Base-by-base conservation (phyloP, 2,888 invertebrate genomes). In the Mythimna ferrago region DNA sequence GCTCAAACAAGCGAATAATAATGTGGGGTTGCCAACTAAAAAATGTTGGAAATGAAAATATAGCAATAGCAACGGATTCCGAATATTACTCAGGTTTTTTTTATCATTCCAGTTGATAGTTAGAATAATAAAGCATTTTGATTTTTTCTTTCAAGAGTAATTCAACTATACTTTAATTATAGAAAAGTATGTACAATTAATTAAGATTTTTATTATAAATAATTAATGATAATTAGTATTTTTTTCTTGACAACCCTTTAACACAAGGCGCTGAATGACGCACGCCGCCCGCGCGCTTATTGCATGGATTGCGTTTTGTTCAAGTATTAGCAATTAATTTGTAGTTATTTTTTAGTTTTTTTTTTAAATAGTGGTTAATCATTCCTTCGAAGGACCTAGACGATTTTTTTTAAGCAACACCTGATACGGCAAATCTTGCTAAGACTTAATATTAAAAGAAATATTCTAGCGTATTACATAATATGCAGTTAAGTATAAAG, bases 1-100 rank as follows among this genome's bases (percentile, higher is more conserved):
- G 81, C 87, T 86, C 82, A 86, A 85, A 80, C 84, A 86, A 87
- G 86, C 86, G 84, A 78, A 79, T 66, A 69, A 57, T 11, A 81
- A 53, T 87, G 79, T 19, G 48, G 48, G 16, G 48, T 86, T 87
- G 71, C 87, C 78, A 38, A 51, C 6, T 32, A 21, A 32, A 56
- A 14, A 26, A 10, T 41, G 14, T 73, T 74, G 77, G 38, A 38
- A 38, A 38, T 38, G 7, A 38, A 74, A 69, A 74, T 26, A 48
- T 7, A 26, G 26, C 26, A 5, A 9, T 53, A 48, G 0, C 78
- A 75, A 77, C 60, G 48, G 54, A 69, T 61, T 74, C 68, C 32
- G 32, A 51, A 61, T 48, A 3, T 7, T 11, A 21, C 19, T 38
- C n/a, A 14, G 7, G 6, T 32, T n/a, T 11, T 2, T 41, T 0